Evolutionary conservation across 2,797 vertebrate genomes (phyloP), one percentile per base, ranked within the genome.

Genomic region (Pangasius sanitwongsei): DNA sequence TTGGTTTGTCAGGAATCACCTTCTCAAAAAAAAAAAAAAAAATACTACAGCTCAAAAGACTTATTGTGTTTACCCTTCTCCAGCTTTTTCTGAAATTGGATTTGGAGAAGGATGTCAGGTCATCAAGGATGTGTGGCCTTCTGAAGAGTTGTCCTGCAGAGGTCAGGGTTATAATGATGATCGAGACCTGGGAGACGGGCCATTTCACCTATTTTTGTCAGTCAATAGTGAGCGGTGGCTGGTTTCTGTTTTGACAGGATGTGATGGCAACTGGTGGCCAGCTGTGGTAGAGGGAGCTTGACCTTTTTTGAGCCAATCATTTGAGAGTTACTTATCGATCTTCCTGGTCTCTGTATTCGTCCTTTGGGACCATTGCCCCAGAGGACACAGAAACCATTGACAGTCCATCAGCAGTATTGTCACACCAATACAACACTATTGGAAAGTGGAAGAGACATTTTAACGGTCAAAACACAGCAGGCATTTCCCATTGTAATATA

Each of bases 241-340:
- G 48, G 57, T 89, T 85, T 84, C 81, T 78, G 28, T 87, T 89
- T 77, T 84, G 80, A 77, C 31, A 67, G 31, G 31, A 87, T 77
- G 59, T 83, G 81, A 85, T 84, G 81, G 70, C 59, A 59, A 77
- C 61, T 89, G 86, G 86, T 89, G 86, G 48, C 80, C 81, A 89
- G 77, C 81, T 85, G 86, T 89, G 86, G 72, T 61, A 59, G 72
- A 69, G 0, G 28, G 69, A 70, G 89, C n/a, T 80, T 78, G 81
- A 89, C 86, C 86, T 86, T 89, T 89, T 59, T 74, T 89, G 16
- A 74, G 65, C 13, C 84, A 86, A 86, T 82, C 75, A 86, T 41
- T 48, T 63, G 37, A 89, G 67, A 83, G 88, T 53, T 15, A 31
- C 63, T 70, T 87, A 89, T 87, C 37, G 86, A 89, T 87, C 72